Conservation (phyloP, 2,797 vertebrate genomes). For the Emys orbicularis region DNA sequence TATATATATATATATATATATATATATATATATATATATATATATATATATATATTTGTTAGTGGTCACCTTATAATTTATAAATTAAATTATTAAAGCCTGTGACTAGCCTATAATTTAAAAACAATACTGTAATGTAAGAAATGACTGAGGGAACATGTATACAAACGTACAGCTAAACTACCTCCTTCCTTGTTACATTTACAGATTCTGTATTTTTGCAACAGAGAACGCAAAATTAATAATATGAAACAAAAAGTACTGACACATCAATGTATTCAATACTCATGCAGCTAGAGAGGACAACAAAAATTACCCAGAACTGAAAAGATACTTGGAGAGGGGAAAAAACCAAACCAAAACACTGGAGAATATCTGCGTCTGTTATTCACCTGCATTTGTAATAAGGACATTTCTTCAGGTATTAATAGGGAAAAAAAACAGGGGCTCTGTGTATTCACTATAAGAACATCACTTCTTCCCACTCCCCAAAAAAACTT, state of each 20-base stretch:
- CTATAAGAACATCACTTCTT: background rate
- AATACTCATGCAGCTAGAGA: background rate
- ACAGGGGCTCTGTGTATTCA: background rate
- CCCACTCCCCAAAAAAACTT: background rate
- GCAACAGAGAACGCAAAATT: background rate
- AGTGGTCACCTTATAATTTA: slow-evolving; percentile 49
- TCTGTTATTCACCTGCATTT: background rate
- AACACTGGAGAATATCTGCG: background rate
- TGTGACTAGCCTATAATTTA: background rate
- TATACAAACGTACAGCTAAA: background rate
- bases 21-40: too few species aligned
- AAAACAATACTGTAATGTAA: background rate
- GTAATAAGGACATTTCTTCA: background rate
- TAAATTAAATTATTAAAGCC: slow-evolving; percentile 3
- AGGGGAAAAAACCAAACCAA: background rate
- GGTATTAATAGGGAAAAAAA: background rate
- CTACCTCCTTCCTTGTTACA: background rate
- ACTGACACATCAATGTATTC: background rate
- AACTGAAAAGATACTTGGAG: background rate
- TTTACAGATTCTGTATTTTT: background rate
- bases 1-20: too few species aligned
- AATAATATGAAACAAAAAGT: background rate
- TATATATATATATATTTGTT: slow-evolving; percentile 48
- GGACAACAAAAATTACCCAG: background rate
- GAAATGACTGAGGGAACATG: background rate